Conservation (phyloP, 2,797 vertebrate species). For the Halcyon smyrnensis region DNA sequence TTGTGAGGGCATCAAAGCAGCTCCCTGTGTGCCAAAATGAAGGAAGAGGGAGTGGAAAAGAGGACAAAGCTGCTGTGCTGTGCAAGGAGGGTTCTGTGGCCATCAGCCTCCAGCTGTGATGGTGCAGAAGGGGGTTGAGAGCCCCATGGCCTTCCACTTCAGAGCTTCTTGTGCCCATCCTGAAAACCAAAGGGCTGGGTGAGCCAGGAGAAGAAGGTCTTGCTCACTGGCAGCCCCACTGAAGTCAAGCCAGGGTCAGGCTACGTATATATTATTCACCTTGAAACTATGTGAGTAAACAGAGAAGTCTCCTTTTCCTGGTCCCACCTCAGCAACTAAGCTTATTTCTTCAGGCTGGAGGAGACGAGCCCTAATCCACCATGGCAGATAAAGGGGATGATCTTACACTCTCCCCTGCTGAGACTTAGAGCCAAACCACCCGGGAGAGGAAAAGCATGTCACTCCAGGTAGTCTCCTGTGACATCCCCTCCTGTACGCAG, state of each 20-base stretch:
- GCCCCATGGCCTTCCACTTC: fast-evolving
- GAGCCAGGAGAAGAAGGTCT: neutral
- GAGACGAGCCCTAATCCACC: neutral
- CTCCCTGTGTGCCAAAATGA: neutral
- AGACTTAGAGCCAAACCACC: neutral
- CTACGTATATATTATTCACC: neutral
- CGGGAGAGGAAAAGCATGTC: neutral
- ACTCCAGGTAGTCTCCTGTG: neutral
- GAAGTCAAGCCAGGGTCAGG: neutral
- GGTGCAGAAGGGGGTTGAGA: neutral
- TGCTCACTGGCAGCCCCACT: neutral
- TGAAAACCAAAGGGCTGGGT: neutral
- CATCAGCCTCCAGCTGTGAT: neutral
- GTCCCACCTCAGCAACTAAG: neutral
- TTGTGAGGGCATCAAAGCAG: neutral
- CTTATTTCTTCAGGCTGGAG: neutral
- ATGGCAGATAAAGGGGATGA: neutral
- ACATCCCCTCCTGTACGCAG: neutral
- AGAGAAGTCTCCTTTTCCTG: constrained; percentile 24
- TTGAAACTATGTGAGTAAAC: constrained; percentile 37
- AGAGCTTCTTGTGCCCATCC: neutral
- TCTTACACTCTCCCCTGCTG: neutral
- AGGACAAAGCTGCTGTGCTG: neutral
- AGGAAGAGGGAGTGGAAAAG: neutral
- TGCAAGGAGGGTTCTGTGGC: neutral